phyloP scores from a whole-genome alignment of 35 echinoderm and acorn worm genomes.

The Chiridota heheva region DNA sequence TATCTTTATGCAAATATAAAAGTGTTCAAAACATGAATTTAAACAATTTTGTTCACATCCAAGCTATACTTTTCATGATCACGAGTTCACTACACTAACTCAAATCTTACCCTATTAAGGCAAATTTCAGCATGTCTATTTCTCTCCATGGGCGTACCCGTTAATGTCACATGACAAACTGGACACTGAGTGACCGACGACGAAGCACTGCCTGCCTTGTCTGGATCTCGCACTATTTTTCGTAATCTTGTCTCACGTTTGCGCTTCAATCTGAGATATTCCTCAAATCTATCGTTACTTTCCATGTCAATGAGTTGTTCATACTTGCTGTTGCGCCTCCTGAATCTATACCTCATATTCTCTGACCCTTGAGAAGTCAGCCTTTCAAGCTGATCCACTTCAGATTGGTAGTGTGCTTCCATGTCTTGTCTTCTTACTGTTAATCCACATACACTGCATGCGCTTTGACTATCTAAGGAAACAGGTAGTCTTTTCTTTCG shows the following conservation, averaged over 20 bases:
- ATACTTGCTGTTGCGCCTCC: conserved; percentile 3
- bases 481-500: too few relatives aligned
- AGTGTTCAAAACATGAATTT: too few relatives aligned
- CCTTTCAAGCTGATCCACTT: conserved; percentile 45
- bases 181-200: conserved; percentile 2
- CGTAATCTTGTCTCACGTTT: conserved; percentile 18
- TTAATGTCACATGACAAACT: conserved; percentile 14
- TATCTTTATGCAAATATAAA: too few relatives aligned
- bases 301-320: background rate
- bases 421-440: conserved; percentile 49
- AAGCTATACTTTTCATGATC: too few relatives aligned
- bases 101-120: conserved; percentile 29
- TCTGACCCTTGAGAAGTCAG: conserved; percentile 2
- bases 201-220: conserved; percentile 1
- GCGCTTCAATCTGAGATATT: conserved; percentile 17
- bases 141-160: conserved; percentile 36
- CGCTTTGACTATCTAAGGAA: background rate
- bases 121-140: conserved; percentile 62
- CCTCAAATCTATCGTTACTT: conserved; percentile 22
- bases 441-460: conserved; percentile 52
- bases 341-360: conserved; percentile 3
- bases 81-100: too few relatives aligned
- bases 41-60: too few relatives aligned
- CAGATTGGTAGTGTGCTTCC: conserved; percentile 34
- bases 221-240: background rate